Evolutionary conservation across 2,888 invertebrate species (phyloP).

Genomic region (Eupithecia centaureata): DNA sequence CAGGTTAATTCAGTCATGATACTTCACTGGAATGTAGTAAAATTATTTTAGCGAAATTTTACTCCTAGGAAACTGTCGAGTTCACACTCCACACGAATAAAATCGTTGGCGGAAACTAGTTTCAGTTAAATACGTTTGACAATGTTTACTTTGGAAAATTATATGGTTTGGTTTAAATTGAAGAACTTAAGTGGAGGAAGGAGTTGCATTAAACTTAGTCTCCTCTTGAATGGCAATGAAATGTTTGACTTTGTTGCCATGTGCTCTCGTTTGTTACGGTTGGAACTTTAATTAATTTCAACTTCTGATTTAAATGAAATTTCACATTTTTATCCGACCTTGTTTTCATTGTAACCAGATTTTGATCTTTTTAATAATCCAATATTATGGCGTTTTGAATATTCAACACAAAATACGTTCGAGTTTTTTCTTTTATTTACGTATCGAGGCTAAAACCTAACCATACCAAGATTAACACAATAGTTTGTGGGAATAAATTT

Average conservation of each 20-base stretch:
- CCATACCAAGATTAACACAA: not conserved
- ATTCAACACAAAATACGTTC: not conserved
- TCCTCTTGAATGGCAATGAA: conserved; percentile 4
- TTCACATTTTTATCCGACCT: not conserved
- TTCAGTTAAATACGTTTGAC: conserved; percentile 42
- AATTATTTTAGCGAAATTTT: not conserved
- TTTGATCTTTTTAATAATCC: not conserved
- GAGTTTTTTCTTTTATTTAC: not conserved
- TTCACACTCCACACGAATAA: not conserved
- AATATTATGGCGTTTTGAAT: not conserved
- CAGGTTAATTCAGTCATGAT: not conserved
- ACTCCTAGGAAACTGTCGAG: not conserved
- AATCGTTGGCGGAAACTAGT: not conserved
- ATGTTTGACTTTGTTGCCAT: conserved; percentile 7
- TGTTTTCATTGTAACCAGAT: not conserved
- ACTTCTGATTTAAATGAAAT: not conserved
- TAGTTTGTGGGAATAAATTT: not conserved
- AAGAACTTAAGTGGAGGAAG: conserved; percentile 11
- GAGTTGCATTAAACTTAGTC: conserved; percentile 9
- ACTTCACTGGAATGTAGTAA: not conserved
- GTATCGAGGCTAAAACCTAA: not conserved
- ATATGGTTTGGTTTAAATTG: conserved; percentile 31
- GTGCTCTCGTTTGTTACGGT: not conserved
- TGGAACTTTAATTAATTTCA: not conserved
- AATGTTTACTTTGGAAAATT: conserved; percentile 49